Evolutionary conservation across 2,888 invertebrate species (phyloP).

Genomic region (Itoplectis maculator): DNA sequence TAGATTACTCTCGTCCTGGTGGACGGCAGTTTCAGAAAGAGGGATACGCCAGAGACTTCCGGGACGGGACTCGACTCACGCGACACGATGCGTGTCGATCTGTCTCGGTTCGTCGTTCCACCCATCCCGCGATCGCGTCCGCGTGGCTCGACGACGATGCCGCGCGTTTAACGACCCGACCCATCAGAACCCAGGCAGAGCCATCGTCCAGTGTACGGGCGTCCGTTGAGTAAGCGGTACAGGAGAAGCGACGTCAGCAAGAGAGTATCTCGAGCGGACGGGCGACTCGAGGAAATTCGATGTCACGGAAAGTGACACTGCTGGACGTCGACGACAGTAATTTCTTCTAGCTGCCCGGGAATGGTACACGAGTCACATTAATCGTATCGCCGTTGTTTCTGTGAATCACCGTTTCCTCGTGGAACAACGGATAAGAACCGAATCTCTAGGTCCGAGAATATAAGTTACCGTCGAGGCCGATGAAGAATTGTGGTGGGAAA

Average conservation of each 20-base stretch:
- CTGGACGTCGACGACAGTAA: constrained; percentile 43
- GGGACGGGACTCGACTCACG: constrained; percentile 65
- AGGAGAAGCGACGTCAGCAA: constrained; percentile 18
- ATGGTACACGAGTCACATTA: constrained; percentile 9
- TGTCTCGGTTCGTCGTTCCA: constrained; percentile 67
- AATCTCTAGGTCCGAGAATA: not conserved
- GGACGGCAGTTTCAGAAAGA: constrained; percentile 41
- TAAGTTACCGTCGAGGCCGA: too few species aligned
- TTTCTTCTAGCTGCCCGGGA: constrained; percentile 24
- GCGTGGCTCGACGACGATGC: constrained; percentile 28
- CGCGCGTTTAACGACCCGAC: constrained; percentile 65
- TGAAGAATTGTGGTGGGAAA: too few species aligned
- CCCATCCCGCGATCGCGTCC: constrained; percentile 47
- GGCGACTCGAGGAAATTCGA: constrained; percentile 40
- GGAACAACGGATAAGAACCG: too few species aligned
- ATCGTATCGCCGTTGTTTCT: constrained; percentile 33
- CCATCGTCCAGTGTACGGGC: constrained; percentile 30
- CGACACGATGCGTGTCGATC: constrained; percentile 70
- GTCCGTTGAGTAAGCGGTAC: constrained; percentile 11
- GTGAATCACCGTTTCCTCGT: not conserved
- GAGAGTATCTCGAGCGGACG: constrained; percentile 44
- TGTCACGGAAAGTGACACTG: constrained; percentile 58
- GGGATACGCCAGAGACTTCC: constrained; percentile 53
- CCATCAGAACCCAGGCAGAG: constrained; percentile 54
- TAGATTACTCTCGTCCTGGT: constrained; percentile 59